phyloP scores from a whole-genome alignment of 2,113 vertebrate species.

The Cyprinodon tularosa region DNA sequence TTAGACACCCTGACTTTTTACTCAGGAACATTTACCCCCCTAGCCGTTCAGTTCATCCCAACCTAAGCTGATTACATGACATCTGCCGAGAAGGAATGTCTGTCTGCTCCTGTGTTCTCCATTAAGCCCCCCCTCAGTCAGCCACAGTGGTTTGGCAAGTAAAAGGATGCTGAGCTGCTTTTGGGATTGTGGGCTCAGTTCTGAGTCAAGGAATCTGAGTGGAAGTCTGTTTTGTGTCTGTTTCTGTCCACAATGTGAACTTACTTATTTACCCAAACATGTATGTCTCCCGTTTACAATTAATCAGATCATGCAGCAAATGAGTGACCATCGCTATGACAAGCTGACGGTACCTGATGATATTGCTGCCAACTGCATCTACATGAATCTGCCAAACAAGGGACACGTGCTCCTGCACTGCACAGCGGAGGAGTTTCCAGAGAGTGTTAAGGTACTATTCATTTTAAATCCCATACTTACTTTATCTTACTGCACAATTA shows the following conservation, averaged over 20 bases:
- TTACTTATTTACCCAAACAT: background rate
- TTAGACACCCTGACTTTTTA: slow-evolving; percentile 63
- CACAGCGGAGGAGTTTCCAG: slow-evolving; percentile 88
- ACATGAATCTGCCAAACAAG: slow-evolving; percentile 90
- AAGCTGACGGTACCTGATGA: slow-evolving; percentile 95
- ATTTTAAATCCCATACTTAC: slow-evolving; percentile 1
- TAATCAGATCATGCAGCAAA: slow-evolving; percentile 93
- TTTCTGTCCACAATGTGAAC: slow-evolving; percentile 19
- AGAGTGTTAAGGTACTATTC: slow-evolving; percentile 88
- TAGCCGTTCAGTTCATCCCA: slow-evolving; percentile 17
- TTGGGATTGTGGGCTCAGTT: slow-evolving; percentile 32
- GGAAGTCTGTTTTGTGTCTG: slow-evolving; percentile 33
- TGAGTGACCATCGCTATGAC: slow-evolving; percentile 96
- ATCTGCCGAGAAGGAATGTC: slow-evolving; percentile 74
- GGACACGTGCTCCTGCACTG: slow-evolving; percentile 92
- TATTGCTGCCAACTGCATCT: slow-evolving; percentile 91
- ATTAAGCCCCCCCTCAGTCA: slow-evolving; percentile 55
- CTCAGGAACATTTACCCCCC: slow-evolving; percentile 45
- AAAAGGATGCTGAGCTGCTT: slow-evolving; percentile 36
- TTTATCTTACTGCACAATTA: slow-evolving; percentile 8
- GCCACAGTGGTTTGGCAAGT: slow-evolving; percentile 46
- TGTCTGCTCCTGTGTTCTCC: slow-evolving; percentile 70
- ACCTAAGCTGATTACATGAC: slow-evolving; percentile 71
- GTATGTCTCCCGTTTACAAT: slow-evolving; percentile 32
- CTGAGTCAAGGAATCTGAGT: slow-evolving; percentile 33